phyloP scores from a whole-genome alignment of 2,797 vertebrate species.

The Chromobotia macracanthus region DNA sequence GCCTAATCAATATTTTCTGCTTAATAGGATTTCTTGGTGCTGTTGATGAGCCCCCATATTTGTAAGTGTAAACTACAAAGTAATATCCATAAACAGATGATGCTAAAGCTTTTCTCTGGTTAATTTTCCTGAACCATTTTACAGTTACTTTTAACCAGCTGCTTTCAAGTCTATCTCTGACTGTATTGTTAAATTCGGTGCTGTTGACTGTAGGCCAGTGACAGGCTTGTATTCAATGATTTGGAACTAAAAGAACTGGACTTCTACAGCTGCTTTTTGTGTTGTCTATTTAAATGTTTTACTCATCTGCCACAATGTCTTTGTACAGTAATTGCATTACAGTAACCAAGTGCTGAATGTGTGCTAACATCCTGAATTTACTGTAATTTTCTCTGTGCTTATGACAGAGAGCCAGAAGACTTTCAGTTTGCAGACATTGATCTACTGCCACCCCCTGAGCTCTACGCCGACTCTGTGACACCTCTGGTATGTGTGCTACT shows the following conservation, averaged over 20 bases:
- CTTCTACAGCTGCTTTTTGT: too few species aligned
- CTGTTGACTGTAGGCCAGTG: too few species aligned
- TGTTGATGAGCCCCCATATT: slow-evolving; percentile 71
- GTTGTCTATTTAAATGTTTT: too few species aligned
- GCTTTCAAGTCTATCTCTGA: too few species aligned
- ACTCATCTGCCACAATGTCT: too few species aligned
- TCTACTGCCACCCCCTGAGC: slow-evolving; percentile 74
- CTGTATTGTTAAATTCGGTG: too few species aligned
- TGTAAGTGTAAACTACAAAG: slow-evolving; percentile 65
- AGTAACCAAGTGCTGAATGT: not conserved
- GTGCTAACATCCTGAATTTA: slow-evolving; percentile 1
- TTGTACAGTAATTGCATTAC: too few species aligned
- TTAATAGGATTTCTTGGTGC: slow-evolving; percentile 66
- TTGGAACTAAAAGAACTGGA: too few species aligned
- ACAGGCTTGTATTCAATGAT: too few species aligned
- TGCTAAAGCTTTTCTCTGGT: too few species aligned
- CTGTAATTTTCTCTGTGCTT: slow-evolving; percentile 20
- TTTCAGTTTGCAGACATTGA: slow-evolving; percentile 72
- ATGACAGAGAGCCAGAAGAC: slow-evolving; percentile 70
- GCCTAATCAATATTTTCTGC: slow-evolving; percentile 53
- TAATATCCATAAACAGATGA: not conserved
- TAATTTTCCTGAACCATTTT: too few species aligned
- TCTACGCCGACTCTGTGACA: slow-evolving; percentile 74
- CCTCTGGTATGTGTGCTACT: not conserved
- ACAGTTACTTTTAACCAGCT: too few species aligned